Conservation (phyloP, 2,888 invertebrate genomes). For the Lasiommata megera region DNA sequence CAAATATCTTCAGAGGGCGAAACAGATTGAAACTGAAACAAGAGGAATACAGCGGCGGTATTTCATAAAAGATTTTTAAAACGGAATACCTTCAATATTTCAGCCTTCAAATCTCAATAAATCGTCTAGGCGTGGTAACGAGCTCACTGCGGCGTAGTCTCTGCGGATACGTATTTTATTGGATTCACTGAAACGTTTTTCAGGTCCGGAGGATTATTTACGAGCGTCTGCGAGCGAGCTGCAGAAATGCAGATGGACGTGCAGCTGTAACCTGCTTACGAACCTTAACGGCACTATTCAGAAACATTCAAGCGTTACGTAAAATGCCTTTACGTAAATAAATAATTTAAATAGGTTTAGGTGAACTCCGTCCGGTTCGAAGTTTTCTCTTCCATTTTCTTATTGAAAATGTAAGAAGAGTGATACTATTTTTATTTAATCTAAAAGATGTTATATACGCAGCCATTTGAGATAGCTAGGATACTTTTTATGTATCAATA, state of each 20-base stretch:
- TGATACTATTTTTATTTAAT: too few species aligned
- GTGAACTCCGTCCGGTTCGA: background rate
- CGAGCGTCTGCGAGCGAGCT: conserved; percentile 72
- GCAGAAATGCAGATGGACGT: conserved; percentile 78
- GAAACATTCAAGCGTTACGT: conserved; percentile 18
- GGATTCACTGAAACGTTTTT: conserved; percentile 81
- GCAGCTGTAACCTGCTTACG: conserved; percentile 39
- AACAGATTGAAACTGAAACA: conserved; percentile 21
- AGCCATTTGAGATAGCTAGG: too few species aligned
- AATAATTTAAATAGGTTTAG: conserved; percentile 1
- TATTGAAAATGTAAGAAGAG: background rate
- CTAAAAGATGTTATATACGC: too few species aligned
- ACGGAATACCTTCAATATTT: conserved; percentile 78
- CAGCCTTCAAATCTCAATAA: conserved; percentile 80
- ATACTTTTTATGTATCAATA: too few species aligned
- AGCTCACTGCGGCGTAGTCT: conserved; percentile 78
- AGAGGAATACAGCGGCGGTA: conserved; percentile 46
- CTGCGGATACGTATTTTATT: conserved; percentile 82
- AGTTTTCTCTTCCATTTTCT: background rate
- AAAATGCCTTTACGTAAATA: background rate
- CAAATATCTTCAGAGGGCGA: background rate
- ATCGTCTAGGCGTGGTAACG: conserved; percentile 80
- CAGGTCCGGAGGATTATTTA: conserved; percentile 80
- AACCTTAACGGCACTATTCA: conserved; percentile 27
- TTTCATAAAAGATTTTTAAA: conserved; percentile 75